Conservation (phyloP, 2,888 invertebrate species). For the Eretmocerus hayati region DNA sequence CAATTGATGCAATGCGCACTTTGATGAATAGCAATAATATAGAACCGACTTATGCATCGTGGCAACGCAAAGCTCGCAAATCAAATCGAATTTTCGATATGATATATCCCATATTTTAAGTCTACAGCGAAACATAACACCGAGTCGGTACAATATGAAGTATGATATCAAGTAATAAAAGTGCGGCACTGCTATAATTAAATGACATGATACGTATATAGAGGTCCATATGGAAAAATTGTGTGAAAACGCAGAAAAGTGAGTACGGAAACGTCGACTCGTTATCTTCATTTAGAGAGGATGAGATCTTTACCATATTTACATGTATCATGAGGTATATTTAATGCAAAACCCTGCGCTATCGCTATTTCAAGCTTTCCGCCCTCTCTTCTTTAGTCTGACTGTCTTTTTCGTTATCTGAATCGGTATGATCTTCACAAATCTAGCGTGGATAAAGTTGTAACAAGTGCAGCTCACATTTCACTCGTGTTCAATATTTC, state of each 20-base stretch:
- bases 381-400: conserved; percentile 3
- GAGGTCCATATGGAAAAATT: background rate
- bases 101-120: conserved; percentile 2
- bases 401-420: conserved; percentile 8
- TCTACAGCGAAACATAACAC: conserved; percentile 12
- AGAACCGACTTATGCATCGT: conserved; percentile 14
- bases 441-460: conserved; percentile 33
- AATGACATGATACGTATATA: conserved; percentile 5
- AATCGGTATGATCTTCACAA: conserved; percentile 20
- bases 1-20: conserved; percentile 46
- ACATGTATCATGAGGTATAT: conserved; percentile 16
- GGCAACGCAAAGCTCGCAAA: conserved; percentile 17
- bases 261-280: conserved; percentile 13
- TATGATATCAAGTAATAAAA: conserved; percentile 4
- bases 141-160: background rate
- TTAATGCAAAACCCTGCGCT: conserved; percentile 18
- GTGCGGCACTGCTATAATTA: conserved; percentile 9
- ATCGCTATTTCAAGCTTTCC: conserved; percentile 13
- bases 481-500: background rate
- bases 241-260: conserved; percentile 7
- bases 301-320: conserved; percentile 15
- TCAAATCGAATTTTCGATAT: conserved; percentile 1
- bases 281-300: conserved; percentile 6
- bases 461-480: conserved; percentile 29
- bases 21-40: conserved; percentile 17